A percentile compares a stretch with the other conserved stretches of the same genome.
phyloP scores from a whole-genome alignment of 1,140 invertebrate genomes.

The Akabosia matsudoensis region DNA sequence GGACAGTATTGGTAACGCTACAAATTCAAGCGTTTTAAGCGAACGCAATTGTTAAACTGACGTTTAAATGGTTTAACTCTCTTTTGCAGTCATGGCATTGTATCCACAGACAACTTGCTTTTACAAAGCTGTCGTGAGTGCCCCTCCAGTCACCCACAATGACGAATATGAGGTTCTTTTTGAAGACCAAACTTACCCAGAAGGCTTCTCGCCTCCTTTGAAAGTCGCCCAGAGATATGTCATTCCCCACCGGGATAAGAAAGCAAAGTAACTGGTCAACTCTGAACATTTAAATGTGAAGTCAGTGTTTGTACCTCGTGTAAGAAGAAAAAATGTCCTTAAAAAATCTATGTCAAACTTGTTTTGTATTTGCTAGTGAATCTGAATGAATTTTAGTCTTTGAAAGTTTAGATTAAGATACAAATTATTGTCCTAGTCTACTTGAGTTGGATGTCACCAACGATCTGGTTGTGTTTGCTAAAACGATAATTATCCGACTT shows the following conservation, averaged over 20 bases:
- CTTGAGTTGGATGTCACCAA: too few species aligned
- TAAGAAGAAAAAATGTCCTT: too few species aligned
- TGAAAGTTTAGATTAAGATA: too few species aligned
- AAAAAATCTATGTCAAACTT: too few species aligned
- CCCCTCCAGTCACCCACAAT: conserved; percentile 72
- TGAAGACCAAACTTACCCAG: conserved; percentile 82
- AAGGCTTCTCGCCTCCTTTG: conserved; percentile 88
- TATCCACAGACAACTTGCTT: conserved; percentile 99
- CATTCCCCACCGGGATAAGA: conserved; percentile 73
- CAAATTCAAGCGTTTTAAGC: neutral
- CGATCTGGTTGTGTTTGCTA: too few species aligned
- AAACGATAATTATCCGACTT: too few species aligned
- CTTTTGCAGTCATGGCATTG: conserved; percentile 79
- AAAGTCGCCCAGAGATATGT: conserved; percentile 93
- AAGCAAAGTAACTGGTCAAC: too few species aligned
- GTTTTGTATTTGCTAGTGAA: too few species aligned
- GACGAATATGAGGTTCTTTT: conserved; percentile 95
- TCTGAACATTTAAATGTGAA: too few species aligned
- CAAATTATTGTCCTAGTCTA: too few species aligned
- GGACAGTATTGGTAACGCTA: conserved; percentile 37
- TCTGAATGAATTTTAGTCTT: too few species aligned
- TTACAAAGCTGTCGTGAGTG: conserved; percentile 88
- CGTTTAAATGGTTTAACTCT: neutral
- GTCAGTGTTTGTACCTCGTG: too few species aligned
- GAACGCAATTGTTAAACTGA: conserved; percentile 4